These are phyloP conservation scores for Nephrotoma guestfalica DNA, from an alignment of 2,888 invertebrate genomes.

Conservation along the genomic window DNA sequence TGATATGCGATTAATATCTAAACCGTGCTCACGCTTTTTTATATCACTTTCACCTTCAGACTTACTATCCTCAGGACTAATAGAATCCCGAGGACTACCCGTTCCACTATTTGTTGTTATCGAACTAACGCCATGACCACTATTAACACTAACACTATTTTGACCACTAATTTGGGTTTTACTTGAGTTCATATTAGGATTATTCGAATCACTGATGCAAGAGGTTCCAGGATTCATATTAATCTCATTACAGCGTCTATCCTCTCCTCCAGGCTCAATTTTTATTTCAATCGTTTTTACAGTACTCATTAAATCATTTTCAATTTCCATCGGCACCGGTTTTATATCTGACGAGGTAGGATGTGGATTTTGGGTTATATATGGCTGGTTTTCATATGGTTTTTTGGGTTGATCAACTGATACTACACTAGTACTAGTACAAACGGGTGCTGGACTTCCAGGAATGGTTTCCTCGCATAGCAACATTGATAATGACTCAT, in stretches of 20 bases:
- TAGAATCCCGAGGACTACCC: constrained; percentile 25
- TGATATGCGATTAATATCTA: constrained; percentile 21
- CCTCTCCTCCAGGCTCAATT: neutral
- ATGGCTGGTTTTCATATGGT: constrained; percentile 29
- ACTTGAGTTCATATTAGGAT: constrained; percentile 2
- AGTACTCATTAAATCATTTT: constrained; percentile 10
- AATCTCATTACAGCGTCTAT: neutral
- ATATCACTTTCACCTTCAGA: constrained; percentile 22
- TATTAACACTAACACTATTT: neutral
- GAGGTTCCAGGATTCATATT: constrained; percentile 6
- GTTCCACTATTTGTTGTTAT: neutral
- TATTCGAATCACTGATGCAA: constrained; percentile 7
- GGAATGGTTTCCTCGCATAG: constrained; percentile 85
- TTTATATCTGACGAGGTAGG: constrained; percentile 27
- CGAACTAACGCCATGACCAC: constrained; percentile 9
- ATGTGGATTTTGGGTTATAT: constrained; percentile 30
- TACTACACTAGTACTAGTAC: constrained; percentile 10
- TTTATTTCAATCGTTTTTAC: constrained; percentile 3
- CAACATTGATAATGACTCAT: constrained; percentile 58
- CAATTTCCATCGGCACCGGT: constrained; percentile 22
- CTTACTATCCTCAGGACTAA: constrained; percentile 29
- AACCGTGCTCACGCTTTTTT: constrained; percentile 18
- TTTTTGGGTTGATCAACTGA: constrained; percentile 14
- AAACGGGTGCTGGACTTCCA: constrained; percentile 66
- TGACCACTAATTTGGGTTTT: neutral